phyloP scores from a whole-genome alignment of 2,797 vertebrate species.

The Iguana delicatissima region DNA sequence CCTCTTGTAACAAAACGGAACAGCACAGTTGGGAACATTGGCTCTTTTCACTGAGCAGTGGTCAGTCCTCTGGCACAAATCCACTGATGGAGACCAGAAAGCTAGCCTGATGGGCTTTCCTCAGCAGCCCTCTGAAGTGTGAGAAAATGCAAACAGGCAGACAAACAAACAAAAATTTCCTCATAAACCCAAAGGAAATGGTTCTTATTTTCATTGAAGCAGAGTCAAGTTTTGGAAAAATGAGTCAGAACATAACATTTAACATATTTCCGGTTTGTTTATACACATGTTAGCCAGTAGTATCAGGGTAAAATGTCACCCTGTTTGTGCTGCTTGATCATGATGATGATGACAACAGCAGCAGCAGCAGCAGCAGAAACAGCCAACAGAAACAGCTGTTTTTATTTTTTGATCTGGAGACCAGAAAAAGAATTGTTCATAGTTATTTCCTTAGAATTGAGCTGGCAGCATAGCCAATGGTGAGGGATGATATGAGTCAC shows the following conservation, averaged over 20 bases:
- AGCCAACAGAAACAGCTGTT: background rate
- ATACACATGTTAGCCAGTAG: background rate
- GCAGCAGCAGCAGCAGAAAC: background rate
- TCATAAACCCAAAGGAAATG: rapidly evolving
- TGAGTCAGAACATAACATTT: rapidly evolving
- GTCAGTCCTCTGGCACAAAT: background rate
- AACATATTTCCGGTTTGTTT: background rate
- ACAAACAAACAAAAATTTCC: background rate
- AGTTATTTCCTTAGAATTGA: too few relatives aligned
- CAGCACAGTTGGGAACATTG: background rate
- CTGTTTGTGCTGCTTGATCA: too few relatives aligned
- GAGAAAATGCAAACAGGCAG: background rate
- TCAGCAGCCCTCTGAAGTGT: background rate
- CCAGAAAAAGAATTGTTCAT: background rate
- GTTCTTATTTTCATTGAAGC: background rate
- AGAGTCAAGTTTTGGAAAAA: background rate
- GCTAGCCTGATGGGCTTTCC: background rate
- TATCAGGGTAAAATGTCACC: background rate
- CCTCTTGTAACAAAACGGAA: background rate
- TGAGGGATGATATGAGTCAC: too few relatives aligned
- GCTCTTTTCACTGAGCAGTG: background rate
- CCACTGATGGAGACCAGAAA: background rate
- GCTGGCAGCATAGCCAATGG: too few relatives aligned
- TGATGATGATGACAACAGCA: background rate
- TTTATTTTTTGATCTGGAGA: background rate